Conservation (phyloP, 2,113 vertebrate species). For the Empidonax traillii region DNA sequence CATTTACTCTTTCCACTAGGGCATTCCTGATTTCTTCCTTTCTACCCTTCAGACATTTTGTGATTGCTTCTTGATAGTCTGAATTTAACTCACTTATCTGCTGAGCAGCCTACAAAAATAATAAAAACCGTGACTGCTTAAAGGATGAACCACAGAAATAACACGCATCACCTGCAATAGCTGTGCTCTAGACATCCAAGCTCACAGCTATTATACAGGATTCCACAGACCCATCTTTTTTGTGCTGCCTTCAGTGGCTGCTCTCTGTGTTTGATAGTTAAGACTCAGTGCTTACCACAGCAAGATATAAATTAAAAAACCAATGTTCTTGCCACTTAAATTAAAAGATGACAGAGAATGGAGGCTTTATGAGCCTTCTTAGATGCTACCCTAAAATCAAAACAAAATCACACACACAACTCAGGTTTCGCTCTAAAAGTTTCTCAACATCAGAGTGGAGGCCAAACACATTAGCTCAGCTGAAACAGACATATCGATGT, state of each 20-base stretch:
- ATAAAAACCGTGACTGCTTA: neutral
- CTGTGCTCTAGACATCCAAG: neutral
- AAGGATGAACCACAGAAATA: neutral
- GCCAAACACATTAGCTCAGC: neutral
- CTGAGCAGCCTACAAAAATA: slow-evolving; percentile 74
- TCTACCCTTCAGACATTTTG: slow-evolving; percentile 83
- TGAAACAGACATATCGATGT: neutral
- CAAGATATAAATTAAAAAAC: neutral
- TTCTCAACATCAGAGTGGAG: neutral
- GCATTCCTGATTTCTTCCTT: slow-evolving; percentile 83
- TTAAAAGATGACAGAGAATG: neutral
- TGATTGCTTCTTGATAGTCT: slow-evolving; percentile 71
- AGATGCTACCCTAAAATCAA: neutral
- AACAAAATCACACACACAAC: neutral
- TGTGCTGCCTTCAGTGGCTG: neutral
- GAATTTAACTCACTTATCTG: slow-evolving; percentile 74
- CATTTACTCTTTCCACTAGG: slow-evolving; percentile 81
- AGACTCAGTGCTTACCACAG: neutral
- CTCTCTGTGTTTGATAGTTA: neutral
- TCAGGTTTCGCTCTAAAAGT: neutral
- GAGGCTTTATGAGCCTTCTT: neutral
- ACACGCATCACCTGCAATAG: neutral
- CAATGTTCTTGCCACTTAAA: neutral
- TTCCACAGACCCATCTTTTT: neutral
- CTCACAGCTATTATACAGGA: neutral